Evolutionary conservation across 2,797 vertebrate species (phyloP).

Genomic region (Leucoraja ocellata): DNA sequence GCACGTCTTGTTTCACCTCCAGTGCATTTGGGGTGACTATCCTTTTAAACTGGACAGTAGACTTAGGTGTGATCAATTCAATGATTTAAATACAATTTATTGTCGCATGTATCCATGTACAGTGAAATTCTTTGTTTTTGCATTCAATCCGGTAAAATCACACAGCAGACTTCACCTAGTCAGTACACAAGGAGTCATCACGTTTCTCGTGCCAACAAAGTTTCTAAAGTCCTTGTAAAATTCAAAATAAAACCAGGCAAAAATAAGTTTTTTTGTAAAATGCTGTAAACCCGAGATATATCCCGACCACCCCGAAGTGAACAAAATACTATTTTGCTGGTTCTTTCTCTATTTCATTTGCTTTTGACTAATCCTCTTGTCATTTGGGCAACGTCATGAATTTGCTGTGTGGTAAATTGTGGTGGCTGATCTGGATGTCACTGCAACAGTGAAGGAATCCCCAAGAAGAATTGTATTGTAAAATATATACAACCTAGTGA

Average conservation of each 20-base stretch:
- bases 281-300: not conserved
- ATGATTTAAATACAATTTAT: too few relatives aligned
- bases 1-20: not conserved
- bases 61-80: not conserved
- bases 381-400: not conserved
- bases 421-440: not conserved
- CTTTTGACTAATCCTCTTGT: not conserved
- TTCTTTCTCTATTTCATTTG: not conserved
- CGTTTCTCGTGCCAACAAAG: too few relatives aligned
- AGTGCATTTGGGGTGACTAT: not conserved
- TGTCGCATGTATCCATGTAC: too few relatives aligned
- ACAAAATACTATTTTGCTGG: not conserved
- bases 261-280: not conserved
- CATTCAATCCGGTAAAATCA: too few relatives aligned
- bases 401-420: not conserved
- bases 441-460: not conserved
- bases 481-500: not conserved
- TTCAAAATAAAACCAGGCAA: not conserved
- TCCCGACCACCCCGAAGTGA: not conserved
- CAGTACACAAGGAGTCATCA: too few relatives aligned
- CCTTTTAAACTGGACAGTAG: not conserved
- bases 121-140: too few relatives aligned
- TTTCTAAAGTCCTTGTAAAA: not conserved
- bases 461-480: not conserved
- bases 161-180: too few relatives aligned